Percentiles rank a stretch among this genome's conserved stretches.
These are phyloP conservation scores for Teleiodes luculella DNA, from an alignment of 2,888 invertebrate species.

Conservation along the genomic window DNA sequence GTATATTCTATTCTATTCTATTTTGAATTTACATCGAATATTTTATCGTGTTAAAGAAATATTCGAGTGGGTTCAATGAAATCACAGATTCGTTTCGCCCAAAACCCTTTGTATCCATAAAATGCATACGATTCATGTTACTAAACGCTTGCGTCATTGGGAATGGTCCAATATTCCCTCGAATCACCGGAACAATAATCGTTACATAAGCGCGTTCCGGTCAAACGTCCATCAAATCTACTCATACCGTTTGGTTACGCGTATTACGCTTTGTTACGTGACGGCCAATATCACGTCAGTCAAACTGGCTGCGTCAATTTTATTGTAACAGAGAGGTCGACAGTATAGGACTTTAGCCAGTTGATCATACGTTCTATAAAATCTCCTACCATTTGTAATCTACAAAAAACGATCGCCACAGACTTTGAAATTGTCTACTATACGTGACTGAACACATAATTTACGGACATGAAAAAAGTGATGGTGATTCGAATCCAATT, in stretches of 20 bases:
- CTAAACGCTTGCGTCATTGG: background rate
- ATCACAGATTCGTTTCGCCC: background rate
- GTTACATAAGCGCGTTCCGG: conserved; percentile 20
- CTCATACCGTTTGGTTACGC: conserved; percentile 29
- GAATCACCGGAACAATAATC: conserved; percentile 16
- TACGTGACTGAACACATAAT: too few relatives aligned
- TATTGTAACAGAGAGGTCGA: conserved; percentile 16
- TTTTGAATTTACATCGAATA: too few relatives aligned
- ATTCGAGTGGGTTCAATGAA: background rate
- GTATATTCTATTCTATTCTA: too few relatives aligned
- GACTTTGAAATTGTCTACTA: too few relatives aligned
- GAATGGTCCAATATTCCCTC: background rate
- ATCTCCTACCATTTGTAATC: too few relatives aligned
- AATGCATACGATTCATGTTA: background rate
- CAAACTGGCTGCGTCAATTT: background rate
- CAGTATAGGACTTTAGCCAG: conserved; percentile 16
- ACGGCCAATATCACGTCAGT: conserved; percentile 10
- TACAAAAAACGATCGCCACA: too few relatives aligned
- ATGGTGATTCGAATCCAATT: too few relatives aligned
- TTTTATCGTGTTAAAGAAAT: too few relatives aligned
- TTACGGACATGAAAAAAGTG: too few relatives aligned
- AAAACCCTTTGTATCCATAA: background rate
- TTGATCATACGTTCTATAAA: too few relatives aligned
- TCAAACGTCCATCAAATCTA: conserved; percentile 20
- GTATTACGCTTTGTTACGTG: conserved; percentile 23